phyloP scores from a whole-genome alignment of 2,113 vertebrate genomes.

The Oceanites oceanicus region DNA sequence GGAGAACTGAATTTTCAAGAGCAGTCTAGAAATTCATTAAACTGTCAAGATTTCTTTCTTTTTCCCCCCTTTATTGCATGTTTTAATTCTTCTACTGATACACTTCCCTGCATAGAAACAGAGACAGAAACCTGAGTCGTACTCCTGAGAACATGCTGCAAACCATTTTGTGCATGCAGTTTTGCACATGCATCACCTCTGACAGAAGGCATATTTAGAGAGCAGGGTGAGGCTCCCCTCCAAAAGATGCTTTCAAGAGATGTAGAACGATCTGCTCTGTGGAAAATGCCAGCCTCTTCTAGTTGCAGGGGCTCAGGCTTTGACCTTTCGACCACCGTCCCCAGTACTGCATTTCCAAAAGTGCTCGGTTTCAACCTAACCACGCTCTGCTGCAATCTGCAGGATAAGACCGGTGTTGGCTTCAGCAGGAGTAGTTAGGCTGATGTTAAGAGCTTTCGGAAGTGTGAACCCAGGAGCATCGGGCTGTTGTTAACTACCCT shows the following conservation, averaged over 20 bases:
- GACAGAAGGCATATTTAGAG: not conserved
- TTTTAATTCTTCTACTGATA: not conserved
- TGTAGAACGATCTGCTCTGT: not conserved
- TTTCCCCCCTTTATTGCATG: not conserved
- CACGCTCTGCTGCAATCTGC: not conserved
- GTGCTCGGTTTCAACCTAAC: not conserved
- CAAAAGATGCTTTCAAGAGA: not conserved
- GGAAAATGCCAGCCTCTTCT: not conserved
- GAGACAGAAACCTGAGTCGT: not conserved
- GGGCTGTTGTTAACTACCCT: not conserved
- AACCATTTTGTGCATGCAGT: not conserved
- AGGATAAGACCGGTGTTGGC: not conserved
- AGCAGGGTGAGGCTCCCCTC: not conserved
- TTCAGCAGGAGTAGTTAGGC: not conserved
- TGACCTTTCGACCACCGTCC: not conserved
- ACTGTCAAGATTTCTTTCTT: not conserved
- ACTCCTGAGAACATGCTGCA: not conserved
- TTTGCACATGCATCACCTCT: not conserved
- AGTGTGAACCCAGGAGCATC: not conserved
- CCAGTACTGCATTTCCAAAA: not conserved
- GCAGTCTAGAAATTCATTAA: not conserved
- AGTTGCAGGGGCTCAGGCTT: not conserved
- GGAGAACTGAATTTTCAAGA: not conserved
- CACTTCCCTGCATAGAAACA: not conserved
- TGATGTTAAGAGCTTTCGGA: not conserved